Conservation (phyloP, 2,888 invertebrate genomes). For the Nomada fabriciana region DNA sequence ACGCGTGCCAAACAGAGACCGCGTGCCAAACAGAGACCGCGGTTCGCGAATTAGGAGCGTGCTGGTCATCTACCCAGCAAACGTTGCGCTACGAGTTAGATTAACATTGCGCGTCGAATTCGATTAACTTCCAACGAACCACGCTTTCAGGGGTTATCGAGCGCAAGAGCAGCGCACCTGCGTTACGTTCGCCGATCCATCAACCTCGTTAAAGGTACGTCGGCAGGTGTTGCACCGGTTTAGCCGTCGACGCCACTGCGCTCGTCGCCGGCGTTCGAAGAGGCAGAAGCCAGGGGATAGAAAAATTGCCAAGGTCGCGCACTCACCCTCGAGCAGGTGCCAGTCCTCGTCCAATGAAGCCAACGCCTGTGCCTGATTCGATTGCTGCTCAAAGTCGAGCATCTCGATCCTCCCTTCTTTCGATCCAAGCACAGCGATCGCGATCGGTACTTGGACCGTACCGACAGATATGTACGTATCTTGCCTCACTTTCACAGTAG, state of each 20-base stretch:
- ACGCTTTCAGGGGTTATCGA: background rate
- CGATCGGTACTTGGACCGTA: constrained; percentile 1
- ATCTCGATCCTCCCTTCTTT: constrained; percentile 59
- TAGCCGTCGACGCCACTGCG: constrained; percentile 36
- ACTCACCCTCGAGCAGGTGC: constrained; percentile 80
- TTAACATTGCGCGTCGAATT: background rate
- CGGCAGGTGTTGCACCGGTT: constrained; percentile 2
- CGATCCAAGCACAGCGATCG: background rate
- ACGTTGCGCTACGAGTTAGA: too few species aligned
- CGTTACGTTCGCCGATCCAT: too few species aligned
- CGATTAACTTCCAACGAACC: background rate
- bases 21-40: constrained; percentile 11
- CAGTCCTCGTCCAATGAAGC: constrained; percentile 78
- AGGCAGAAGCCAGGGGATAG: constrained; percentile 19
- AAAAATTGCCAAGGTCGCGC: constrained; percentile 76
- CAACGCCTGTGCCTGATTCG: constrained; percentile 77
- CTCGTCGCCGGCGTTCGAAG: background rate
- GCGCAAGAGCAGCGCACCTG: background rate
- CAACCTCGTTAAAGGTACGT: too few species aligned
- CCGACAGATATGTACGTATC: background rate
- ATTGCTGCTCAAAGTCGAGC: constrained; percentile 80
- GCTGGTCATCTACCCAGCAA: too few species aligned
- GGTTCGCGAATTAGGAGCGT: background rate
- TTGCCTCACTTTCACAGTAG: constrained; percentile 37
- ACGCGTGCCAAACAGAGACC: constrained; percentile 8